Percentiles rank a stretch among this genome's conserved stretches.
phyloP scores from a whole-genome alignment of 2,797 vertebrate genomes.

The Dicrostonyx torquatus region DNA sequence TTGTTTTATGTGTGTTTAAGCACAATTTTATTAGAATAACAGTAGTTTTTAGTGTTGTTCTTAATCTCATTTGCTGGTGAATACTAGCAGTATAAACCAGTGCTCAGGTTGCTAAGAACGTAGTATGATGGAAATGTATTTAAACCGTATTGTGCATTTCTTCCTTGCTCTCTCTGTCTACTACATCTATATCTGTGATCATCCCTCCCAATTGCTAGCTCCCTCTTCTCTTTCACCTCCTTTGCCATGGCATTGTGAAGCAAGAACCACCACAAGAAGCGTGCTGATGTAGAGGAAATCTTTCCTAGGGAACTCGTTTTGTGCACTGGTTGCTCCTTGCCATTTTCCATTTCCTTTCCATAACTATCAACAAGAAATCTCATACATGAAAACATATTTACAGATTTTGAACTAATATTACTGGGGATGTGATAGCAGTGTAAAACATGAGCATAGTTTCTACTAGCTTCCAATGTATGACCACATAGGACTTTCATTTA shows the following conservation, averaged over 20 bases:
- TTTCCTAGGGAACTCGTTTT: background rate
- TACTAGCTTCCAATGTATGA: background rate
- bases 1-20: background rate
- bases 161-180: background rate
- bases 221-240: background rate
- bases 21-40: background rate
- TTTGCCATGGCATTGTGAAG: background rate
- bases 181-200: background rate
- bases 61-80: background rate
- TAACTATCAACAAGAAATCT: background rate
- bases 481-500: background rate
- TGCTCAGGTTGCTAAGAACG: background rate
- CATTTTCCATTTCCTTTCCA: background rate
- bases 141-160: background rate
- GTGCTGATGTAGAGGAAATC: background rate
- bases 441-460: background rate
- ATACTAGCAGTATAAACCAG: background rate
- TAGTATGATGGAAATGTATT: background rate
- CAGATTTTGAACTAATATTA: background rate
- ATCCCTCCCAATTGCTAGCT: background rate
- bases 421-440: fast-evolving
- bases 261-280: background rate
- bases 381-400: background rate
- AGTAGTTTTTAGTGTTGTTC: background rate
- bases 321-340: fast-evolving